These are phyloP conservation scores for Aelia acuminata DNA, from an alignment of 2,888 invertebrate species.

Conservation along the genomic window DNA sequence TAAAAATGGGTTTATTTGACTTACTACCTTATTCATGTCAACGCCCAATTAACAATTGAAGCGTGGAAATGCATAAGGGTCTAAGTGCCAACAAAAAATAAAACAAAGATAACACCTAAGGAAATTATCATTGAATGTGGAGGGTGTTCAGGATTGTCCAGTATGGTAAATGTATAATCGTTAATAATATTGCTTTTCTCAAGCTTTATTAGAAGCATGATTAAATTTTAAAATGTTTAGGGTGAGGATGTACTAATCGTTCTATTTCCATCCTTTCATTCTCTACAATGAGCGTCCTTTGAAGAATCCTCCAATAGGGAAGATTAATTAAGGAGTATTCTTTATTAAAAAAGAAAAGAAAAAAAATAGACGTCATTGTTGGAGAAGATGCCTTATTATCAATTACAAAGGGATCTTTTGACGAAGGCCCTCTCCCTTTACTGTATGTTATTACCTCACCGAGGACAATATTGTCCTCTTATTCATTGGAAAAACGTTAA, in stretches of 20 bases:
- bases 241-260: background rate
- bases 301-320: background rate
- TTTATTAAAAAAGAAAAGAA: background rate
- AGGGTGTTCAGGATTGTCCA: no score
- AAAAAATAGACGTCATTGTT: background rate
- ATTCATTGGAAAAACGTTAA: background rate
- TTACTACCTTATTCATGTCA: no score
- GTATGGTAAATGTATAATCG: no score
- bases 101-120: no score
- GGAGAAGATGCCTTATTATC: background rate
- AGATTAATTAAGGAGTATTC: background rate
- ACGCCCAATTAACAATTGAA: no score
- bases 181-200: background rate
- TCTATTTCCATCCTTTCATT: background rate
- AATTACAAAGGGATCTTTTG: background rate
- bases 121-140: no score
- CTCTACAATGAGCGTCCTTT: background rate
- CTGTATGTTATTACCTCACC: slow-evolving; percentile 1
- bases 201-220: background rate
- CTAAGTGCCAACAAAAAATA: no score
- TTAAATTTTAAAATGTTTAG: background rate
- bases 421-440: background rate
- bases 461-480: background rate
- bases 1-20: no score
- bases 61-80: no score